Conservation (phyloP, 23 tunicate species). For the Trididemnum nubilum region DNA sequence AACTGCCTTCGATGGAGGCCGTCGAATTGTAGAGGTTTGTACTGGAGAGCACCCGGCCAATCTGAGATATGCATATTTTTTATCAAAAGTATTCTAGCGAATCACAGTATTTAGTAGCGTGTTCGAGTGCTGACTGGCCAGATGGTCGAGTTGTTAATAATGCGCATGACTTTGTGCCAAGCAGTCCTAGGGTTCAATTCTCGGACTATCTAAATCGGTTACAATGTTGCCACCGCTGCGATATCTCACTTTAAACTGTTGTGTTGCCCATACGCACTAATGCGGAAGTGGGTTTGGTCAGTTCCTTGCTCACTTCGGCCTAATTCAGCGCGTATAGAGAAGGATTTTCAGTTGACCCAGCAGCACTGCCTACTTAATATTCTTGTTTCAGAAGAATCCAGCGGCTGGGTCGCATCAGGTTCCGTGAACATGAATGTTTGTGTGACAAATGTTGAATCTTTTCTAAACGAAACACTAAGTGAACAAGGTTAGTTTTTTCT, state of each 20-base stretch:
- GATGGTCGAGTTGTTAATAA: neutral
- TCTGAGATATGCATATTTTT: too few species aligned
- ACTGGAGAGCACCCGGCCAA: too few species aligned
- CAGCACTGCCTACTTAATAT: neutral
- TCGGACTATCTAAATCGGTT: neutral
- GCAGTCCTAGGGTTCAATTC: neutral
- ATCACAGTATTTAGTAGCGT: too few species aligned
- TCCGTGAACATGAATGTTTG: conserved; percentile 32
- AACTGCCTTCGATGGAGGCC: conserved; percentile 78
- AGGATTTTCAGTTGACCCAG: neutral
- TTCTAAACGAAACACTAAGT: neutral
- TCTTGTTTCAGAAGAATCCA: neutral
- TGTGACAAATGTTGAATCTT: conserved; percentile 24
- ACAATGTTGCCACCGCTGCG: neutral
- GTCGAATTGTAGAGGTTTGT: neutral
- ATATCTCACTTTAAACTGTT: neutral
- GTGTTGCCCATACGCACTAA: neutral
- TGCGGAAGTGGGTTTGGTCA: neutral
- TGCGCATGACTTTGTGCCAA: neutral
- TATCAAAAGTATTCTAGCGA: too few species aligned
- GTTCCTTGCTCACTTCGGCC: neutral
- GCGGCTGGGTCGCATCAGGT: conserved; percentile 49
- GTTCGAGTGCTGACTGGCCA: too few species aligned
- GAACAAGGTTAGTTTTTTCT: too few species aligned
- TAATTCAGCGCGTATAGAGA: neutral